These are phyloP conservation scores for Pandemis corylana DNA, from an alignment of 2,888 invertebrate genomes.

Conservation along the genomic window DNA sequence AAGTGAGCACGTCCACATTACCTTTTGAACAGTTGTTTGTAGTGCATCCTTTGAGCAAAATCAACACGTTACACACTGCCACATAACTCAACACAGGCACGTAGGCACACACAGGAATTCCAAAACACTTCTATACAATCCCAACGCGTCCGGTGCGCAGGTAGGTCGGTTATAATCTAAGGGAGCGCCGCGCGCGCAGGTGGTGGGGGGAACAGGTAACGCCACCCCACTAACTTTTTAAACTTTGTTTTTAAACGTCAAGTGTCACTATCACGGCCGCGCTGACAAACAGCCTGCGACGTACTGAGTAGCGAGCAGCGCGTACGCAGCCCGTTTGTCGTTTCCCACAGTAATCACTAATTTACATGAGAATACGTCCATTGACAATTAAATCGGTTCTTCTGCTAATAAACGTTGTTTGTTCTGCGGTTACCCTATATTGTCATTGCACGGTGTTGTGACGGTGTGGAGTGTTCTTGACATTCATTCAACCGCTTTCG, in stretches of 20 bases:
- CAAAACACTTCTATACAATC: conserved; percentile 43
- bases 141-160: conserved; percentile 60
- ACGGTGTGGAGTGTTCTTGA: background rate
- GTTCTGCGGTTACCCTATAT: conserved; percentile 1
- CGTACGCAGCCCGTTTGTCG: conserved; percentile 9
- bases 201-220: conserved; percentile 54
- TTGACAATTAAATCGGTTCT: conserved; percentile 34
- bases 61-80: conserved; percentile 58
- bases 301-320: conserved; percentile 13
- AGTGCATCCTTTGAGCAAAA: conserved; percentile 74
- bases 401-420: conserved; percentile 20
- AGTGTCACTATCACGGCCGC: conserved; percentile 20
- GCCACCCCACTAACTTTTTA: conserved; percentile 29
- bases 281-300: conserved; percentile 30
- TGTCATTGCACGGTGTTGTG: background rate
- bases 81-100: conserved; percentile 46
- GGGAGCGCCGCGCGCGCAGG: conserved; percentile 51
- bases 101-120: conserved; percentile 51
- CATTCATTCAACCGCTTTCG: no score
- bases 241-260: background rate
- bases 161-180: conserved; percentile 69
- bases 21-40: conserved; percentile 80
- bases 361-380: conserved; percentile 34
- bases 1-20: conserved; percentile 50
- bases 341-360: conserved; percentile 37